Percentiles rank a stretch among this genome's conserved stretches.
These are phyloP conservation scores for Thalassaphorura encarpata DNA, from an alignment of 1,140 invertebrate species.

Conservation along the genomic window DNA sequence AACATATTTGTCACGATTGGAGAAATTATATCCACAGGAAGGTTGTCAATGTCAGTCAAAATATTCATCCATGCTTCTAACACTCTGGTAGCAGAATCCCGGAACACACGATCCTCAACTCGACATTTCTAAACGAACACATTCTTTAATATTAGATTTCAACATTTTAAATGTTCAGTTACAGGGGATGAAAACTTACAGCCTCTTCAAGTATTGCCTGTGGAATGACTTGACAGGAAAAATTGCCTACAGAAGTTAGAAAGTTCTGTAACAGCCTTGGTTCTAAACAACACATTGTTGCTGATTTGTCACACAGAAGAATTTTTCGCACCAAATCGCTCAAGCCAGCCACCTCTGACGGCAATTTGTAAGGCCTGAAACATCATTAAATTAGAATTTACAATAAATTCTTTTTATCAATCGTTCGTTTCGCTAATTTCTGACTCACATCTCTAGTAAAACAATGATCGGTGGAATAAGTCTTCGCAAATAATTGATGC, in stretches of 20 bases:
- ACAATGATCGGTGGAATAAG: conserved; percentile 23
- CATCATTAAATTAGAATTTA: not conserved
- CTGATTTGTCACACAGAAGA: conserved; percentile 49
- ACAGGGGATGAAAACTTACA: conserved; percentile 41
- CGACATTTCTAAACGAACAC: conserved; percentile 14
- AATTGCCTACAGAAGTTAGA: conserved; percentile 44
- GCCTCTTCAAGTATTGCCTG: conserved; percentile 61
- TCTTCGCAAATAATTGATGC: conserved; percentile 55
- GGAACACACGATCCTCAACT: conserved; percentile 55
- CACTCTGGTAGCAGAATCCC: conserved; percentile 69
- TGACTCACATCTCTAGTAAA: conserved; percentile 24
- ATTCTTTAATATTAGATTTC: too few relatives aligned
- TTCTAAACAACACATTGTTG: conserved; percentile 41
- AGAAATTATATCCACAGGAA: conserved; percentile 45
- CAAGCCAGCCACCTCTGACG: conserved; percentile 49
- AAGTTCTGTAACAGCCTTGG: conserved; percentile 35
- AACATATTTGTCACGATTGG: conserved; percentile 42
- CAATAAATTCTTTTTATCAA: too few relatives aligned
- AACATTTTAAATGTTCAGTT: too few relatives aligned
- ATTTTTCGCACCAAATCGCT: conserved; percentile 55
- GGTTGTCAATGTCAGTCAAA: conserved; percentile 46
- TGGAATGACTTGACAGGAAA: conserved; percentile 65
- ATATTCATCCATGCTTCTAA: conserved; percentile 67
- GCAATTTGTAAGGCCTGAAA: conserved; percentile 22
- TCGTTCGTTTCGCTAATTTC: too few relatives aligned